Evolutionary conservation across 37 sponge, comb jelly and placozoan genomes (phyloP).

Genomic region (Eunapius fragilis): DNA sequence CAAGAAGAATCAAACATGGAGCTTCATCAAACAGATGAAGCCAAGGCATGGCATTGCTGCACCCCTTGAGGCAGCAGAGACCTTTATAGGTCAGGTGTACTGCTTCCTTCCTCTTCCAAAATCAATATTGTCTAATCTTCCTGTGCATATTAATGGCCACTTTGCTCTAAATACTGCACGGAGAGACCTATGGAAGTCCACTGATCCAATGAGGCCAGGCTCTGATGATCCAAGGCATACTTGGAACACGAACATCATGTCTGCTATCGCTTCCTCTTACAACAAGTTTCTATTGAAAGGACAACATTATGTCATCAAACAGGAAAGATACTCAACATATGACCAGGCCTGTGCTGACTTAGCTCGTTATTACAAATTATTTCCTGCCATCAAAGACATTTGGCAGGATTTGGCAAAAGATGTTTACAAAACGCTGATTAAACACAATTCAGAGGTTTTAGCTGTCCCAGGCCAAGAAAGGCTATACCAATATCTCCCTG

Average conservation of each 20-base stretch:
- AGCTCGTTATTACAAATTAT: constrained; percentile 32
- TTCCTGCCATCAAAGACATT: constrained; percentile 21
- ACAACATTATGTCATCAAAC: neutral
- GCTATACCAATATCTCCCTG: neutral
- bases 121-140: constrained; percentile 30
- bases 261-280: constrained; percentile 72
- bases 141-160: constrained; percentile 80
- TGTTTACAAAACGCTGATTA: constrained; percentile 8
- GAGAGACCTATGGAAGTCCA: constrained; percentile 54
- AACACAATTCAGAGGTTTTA: constrained; percentile 18
- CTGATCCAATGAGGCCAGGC: constrained; percentile 13
- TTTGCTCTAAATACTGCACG: constrained; percentile 67
- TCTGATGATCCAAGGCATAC: constrained; percentile 13
- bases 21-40: constrained; percentile 3
- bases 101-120: constrained; percentile 84
- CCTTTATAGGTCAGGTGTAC: constrained; percentile 40
- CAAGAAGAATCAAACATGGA: constrained; percentile 18
- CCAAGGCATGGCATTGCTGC: constrained; percentile 65
- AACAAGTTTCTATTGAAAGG: constrained; percentile 31
- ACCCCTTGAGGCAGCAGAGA: neutral
- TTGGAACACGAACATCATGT: constrained; percentile 68
- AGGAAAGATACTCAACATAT: neutral
- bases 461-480: neutral
- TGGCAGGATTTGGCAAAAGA: constrained; percentile 2
- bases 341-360: neutral